phyloP scores from a whole-genome alignment of 2,113 vertebrate species.

The Myxocyprinus asiaticus region DNA sequence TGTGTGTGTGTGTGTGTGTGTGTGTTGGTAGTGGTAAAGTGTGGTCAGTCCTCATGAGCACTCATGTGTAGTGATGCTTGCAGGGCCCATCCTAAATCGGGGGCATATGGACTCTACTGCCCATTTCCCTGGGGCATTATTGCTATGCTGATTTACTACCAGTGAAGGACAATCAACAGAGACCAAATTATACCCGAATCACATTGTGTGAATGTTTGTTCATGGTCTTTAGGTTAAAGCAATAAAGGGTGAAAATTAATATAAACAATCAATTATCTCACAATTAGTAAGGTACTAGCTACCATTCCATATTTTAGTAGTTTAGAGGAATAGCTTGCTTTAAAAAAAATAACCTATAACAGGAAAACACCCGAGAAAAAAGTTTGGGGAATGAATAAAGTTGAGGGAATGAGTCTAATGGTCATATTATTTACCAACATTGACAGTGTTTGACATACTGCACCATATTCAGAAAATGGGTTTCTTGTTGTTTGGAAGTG shows the following conservation, averaged over 20 bases:
- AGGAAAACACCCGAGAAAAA: background rate
- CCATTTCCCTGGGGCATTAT: conserved; percentile 51
- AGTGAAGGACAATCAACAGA: conserved; percentile 57
- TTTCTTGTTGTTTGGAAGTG: conserved; percentile 72
- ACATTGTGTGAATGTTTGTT: conserved; percentile 26
- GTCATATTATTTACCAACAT: conserved; percentile 12
- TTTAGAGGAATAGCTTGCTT: background rate
- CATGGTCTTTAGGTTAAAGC: conserved; percentile 32
- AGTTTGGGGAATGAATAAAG: too few species aligned
- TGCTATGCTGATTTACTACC: conserved; percentile 54
- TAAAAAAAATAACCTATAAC: background rate
- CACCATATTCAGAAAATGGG: conserved; percentile 71
- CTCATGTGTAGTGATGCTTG: conserved; percentile 54
- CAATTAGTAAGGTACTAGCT: background rate
- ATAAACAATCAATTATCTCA: conserved; percentile 12
- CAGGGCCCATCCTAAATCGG: conserved; percentile 50
- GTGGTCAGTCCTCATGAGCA: conserved; percentile 53
- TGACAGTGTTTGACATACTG: conserved; percentile 65
- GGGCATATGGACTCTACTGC: conserved; percentile 50
- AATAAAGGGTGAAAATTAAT: conserved; percentile 25
- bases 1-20: conserved; percentile 20
- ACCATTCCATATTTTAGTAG: background rate
- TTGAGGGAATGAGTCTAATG: background rate
- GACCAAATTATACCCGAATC: conserved; percentile 42
- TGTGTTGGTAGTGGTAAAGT: conserved; percentile 50